Evolutionary conservation across 2,113 vertebrate genomes (phyloP).

Genomic region (Chloropsis hardwickii): DNA sequence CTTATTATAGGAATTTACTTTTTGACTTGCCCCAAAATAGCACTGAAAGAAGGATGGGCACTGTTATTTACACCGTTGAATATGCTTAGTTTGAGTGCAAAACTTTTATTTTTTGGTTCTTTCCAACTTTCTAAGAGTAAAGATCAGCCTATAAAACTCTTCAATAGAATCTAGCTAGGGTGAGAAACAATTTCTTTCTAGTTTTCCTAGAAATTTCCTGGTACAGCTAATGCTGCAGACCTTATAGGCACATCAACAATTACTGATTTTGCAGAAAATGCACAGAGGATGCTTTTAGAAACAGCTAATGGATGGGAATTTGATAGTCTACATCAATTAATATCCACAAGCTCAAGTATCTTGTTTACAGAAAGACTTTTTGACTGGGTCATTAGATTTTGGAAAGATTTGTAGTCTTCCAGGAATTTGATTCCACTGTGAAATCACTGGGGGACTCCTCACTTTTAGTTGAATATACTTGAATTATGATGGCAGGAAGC

Average conservation of each 20-base stretch:
- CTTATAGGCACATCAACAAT: background rate
- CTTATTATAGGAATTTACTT: background rate
- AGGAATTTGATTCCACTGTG: constrained; percentile 5
- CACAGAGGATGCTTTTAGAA: background rate
- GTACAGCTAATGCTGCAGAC: background rate
- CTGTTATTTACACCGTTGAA: background rate
- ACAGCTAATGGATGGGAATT: constrained; percentile 12
- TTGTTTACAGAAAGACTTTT: constrained; percentile 49
- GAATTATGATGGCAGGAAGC: background rate
- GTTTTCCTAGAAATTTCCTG: background rate
- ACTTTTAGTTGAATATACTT: background rate
- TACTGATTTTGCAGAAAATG: background rate
- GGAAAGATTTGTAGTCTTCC: constrained; percentile 34
- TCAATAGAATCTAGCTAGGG: background rate
- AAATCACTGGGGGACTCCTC: constrained; percentile 1
- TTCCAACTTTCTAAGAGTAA: background rate
- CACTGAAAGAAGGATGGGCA: background rate
- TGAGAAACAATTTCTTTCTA: background rate
- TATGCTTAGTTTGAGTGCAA: background rate
- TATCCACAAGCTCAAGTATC: constrained; percentile 34
- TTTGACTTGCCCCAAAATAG: background rate
- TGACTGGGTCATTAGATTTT: constrained; percentile 41
- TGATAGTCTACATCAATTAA: constrained; percentile 54
- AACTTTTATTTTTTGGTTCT: background rate
- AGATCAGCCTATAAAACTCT: background rate